Base-by-base conservation (phyloP, 2,113 vertebrate species). In the Halichoeres trimaculatus region DNA sequence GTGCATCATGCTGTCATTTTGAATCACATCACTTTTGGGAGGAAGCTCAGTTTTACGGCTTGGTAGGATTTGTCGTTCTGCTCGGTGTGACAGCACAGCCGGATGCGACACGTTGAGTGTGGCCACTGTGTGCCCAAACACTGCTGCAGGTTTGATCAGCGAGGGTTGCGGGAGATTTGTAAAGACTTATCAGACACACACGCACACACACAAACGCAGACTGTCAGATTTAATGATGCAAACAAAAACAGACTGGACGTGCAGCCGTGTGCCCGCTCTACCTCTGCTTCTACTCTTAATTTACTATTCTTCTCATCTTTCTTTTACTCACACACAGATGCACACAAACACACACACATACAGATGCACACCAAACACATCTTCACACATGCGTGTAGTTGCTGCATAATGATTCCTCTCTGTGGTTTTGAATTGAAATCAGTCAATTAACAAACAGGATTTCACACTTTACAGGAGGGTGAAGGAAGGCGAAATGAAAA, bases 391-490 rank as follows among this genome's bases (percentile, higher is more conserved):
- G 41, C 40, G 70, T 65, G 55, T 12, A 76, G 53, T 55, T 69
- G 41, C 60, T 67, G 47, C 55, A 72, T 69, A 78, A 78, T 82
- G 68, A 79, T 76, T 80, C 60, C 20, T 24, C 45, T 64, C 38
- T 20, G 45, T 85, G 63, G 80, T 85, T n/a, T 83, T 87, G 57
- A 81, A 85, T 73, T 76, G 65, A 80, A 88, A 88, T 88, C 76
- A 73, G 58, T 74, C 60, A 82, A 87, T 88, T 85, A 87, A 62
- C 61, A 72, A 88, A 89, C 75, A 76, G 76, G 74, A 83, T 88
- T 86, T 89, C 74, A 88, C 81, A 88, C 64, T 84, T 86, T 89
- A 80, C 72, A 83, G 72, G 65, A 80, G 74, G 59, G 24, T 63
- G 58, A 72, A 78, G 53, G 55, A 76, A 74, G 38, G 41, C 62